Conservation (phyloP, 1,140 invertebrate species). For the Calycopis cecrops region DNA sequence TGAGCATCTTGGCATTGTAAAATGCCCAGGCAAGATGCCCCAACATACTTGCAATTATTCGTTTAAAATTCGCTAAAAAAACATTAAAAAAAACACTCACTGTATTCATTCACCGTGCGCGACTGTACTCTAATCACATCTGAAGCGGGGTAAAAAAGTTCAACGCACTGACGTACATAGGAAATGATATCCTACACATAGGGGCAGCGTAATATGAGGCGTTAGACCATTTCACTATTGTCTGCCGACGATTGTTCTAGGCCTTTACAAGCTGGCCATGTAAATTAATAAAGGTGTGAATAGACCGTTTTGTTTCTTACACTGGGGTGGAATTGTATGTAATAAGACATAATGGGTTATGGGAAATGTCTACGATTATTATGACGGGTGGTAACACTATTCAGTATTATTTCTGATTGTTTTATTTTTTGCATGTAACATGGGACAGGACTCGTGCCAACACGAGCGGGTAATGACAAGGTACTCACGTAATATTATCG, state of each 20-base stretch:
- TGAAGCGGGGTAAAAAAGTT: constrained; percentile 14
- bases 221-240: constrained; percentile 17
- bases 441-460: no score
- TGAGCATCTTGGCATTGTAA: no score
- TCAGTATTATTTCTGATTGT: no score
- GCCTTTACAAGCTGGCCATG: constrained; percentile 1
- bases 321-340: neutral
- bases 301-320: constrained; percentile 4
- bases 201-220: constrained; percentile 12
- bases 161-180: constrained; percentile 16
- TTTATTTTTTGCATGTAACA: no score
- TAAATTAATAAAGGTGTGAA: constrained; percentile 10
- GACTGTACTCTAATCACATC: constrained; percentile 17
- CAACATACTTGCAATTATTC: no score
- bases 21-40: no score
- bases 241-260: constrained; percentile 13
- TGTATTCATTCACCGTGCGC: no score
- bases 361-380: no score
- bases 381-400: no score
- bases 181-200: constrained; percentile 17
- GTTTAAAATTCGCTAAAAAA: neutral
- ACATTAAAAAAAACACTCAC: neutral
- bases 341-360: no score
- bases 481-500: no score
- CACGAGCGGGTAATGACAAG: no score